A percentile compares a stretch with the other conserved stretches of the same genome.
phyloP scores from a whole-genome alignment of 2,797 vertebrate genomes.

The Amphiprion clarkii region DNA sequence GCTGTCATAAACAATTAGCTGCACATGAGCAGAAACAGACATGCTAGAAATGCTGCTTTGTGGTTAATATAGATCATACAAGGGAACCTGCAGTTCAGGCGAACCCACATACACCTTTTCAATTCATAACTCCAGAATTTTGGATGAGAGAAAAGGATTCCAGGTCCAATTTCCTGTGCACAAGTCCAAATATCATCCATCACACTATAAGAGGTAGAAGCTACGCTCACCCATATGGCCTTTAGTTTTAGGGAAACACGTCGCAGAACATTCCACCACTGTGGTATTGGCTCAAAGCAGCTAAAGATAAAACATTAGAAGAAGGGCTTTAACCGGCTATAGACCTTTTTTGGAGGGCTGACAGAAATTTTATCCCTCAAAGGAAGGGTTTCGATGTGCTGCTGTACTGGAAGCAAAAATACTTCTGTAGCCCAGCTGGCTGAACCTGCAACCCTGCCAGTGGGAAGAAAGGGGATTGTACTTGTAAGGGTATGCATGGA shows the following conservation, averaged over 20 bases:
- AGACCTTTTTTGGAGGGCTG: neutral
- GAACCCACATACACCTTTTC: neutral
- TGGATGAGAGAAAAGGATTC: neutral
- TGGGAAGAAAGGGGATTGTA: neutral
- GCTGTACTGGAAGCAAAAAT: slow-evolving; percentile 7
- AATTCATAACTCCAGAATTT: neutral
- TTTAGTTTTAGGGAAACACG: neutral
- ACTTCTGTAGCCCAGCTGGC: neutral
- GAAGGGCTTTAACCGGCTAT: slow-evolving; percentile 4
- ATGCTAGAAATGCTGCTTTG: neutral
- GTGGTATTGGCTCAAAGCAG: neutral
- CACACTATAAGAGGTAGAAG: neutral
- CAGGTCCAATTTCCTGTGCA: neutral
- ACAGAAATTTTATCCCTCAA: neutral
- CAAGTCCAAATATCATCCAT: neutral
- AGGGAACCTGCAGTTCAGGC: neutral
- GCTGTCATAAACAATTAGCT: neutral
- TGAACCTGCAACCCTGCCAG: neutral
- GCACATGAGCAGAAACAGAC: neutral
- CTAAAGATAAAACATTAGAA: slow-evolving; percentile 2
- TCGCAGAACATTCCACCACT: neutral
- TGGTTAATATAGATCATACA: no score
- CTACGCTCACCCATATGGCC: neutral
- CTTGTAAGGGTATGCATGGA: neutral
- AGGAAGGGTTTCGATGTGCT: neutral